A percentile compares a stretch with the other conserved stretches of the same genome.
Conservation (phyloP, 2,888 invertebrate genomes). For the Aromia moschata region DNA sequence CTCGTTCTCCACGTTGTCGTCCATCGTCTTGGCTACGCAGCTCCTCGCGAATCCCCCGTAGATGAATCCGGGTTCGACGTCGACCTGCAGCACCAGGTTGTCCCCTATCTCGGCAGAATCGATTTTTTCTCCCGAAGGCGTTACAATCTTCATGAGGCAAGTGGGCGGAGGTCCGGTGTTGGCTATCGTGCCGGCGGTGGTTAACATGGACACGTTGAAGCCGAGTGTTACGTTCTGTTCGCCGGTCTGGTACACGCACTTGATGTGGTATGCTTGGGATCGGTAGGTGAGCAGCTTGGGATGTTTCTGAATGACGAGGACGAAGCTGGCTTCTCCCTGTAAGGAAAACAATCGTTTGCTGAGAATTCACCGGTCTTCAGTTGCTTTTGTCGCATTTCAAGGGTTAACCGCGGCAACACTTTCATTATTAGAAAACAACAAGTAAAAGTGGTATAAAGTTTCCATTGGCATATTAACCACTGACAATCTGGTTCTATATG, state of each 20-base stretch:
- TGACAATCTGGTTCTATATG: no score
- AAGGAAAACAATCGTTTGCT: conserved; percentile 37
- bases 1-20: conserved; percentile 87
- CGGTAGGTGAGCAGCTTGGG: conserved; percentile 93
- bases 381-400: no score
- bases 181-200: conserved; percentile 93
- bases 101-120: conserved; percentile 93
- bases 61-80: conserved; percentile 69
- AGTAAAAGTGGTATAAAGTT: no score
- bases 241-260: conserved; percentile 93
- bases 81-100: conserved; percentile 75
- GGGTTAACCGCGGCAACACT: no score
- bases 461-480: no score
- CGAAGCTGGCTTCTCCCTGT: conserved; percentile 90
- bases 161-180: conserved; percentile 95
- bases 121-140: conserved; percentile 86
- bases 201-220: conserved; percentile 94
- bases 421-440: no score
- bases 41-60: conserved; percentile 94
- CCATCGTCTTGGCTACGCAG: conserved; percentile 92
- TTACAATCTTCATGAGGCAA: conserved; percentile 91
- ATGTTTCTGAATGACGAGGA: conserved; percentile 95
- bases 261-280: conserved; percentile 95
- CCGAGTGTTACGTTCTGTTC: conserved; percentile 92
- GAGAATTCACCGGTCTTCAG: not conserved